Conservation (phyloP, 2,113 vertebrate species). For the Damaliscus lunatus region DNA sequence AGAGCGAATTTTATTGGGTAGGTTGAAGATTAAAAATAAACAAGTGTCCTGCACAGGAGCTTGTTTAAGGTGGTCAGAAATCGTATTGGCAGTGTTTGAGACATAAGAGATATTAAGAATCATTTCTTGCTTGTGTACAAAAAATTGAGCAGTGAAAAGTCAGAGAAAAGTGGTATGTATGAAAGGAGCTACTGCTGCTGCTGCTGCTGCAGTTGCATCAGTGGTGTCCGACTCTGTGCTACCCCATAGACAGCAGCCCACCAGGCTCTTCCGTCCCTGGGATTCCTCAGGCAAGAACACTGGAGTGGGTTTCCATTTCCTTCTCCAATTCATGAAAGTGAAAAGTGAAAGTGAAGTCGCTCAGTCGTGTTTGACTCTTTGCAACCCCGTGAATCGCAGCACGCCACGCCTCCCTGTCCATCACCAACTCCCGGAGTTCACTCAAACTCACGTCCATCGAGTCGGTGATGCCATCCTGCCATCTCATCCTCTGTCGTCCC, state of each 20-base stretch:
- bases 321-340: too few species aligned
- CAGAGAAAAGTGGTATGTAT: neutral
- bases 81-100: neutral
- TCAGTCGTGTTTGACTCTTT: too few species aligned
- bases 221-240: rapidly evolving
- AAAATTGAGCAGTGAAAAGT: neutral
- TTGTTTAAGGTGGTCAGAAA: neutral
- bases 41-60: neutral
- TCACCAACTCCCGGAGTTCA: too few species aligned
- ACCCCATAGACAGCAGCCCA: neutral
- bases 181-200: neutral
- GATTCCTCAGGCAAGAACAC: neutral
- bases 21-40: neutral
- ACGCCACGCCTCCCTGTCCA: too few species aligned
- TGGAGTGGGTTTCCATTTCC: neutral
- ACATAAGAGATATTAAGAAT: neutral
- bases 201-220: neutral
- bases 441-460: too few species aligned
- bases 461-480: too few species aligned
- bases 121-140: neutral
- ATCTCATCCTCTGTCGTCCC: too few species aligned
- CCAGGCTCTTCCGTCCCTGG: neutral
- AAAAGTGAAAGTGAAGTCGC: too few species aligned
- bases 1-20: neutral
- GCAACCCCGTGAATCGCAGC: too few species aligned